phyloP scores from a whole-genome alignment of 2,113 vertebrate species.

The Phrynosoma blainvillii region DNA sequence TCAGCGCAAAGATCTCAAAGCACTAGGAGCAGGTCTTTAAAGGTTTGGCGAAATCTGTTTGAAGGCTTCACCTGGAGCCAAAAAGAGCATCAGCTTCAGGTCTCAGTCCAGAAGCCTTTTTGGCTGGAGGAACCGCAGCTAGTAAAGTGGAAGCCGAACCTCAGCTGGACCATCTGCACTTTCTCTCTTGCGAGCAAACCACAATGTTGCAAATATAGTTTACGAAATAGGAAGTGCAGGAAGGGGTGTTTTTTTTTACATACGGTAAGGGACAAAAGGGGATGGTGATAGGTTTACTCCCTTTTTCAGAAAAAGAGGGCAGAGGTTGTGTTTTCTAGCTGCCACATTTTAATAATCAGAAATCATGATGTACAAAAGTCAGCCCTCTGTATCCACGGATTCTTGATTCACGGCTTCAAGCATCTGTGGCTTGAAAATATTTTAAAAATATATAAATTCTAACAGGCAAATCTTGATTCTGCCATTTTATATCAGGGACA shows the following conservation, averaged over 20 bases:
- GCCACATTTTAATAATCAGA: not conserved
- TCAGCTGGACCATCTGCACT: not conserved
- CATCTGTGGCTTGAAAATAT: too few species aligned
- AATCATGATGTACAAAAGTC: not conserved
- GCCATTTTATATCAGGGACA: too few species aligned
- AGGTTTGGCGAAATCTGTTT: not conserved
- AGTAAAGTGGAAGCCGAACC: not conserved
- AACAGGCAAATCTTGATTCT: too few species aligned
- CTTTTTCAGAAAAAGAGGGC: not conserved
- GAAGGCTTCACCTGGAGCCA: not conserved
- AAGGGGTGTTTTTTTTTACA: not conserved
- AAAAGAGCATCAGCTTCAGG: not conserved
- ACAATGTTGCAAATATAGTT: conserved; percentile 2
- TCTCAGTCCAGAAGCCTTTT: not conserved
- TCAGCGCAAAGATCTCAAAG: not conserved
- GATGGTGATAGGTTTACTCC: too few species aligned
- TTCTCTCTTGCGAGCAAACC: not conserved
- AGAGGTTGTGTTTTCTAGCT: not conserved
- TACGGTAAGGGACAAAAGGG: not conserved
- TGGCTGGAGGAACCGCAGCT: not conserved
- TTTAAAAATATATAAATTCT: too few species aligned
- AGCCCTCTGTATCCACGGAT: too few species aligned
- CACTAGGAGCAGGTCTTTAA: not conserved
- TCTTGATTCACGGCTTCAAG: too few species aligned
- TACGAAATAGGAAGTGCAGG: conserved; percentile 20